Conservation (phyloP, 92 coral and sea anemone genomes). For the Palythoa caribaeorum region DNA sequence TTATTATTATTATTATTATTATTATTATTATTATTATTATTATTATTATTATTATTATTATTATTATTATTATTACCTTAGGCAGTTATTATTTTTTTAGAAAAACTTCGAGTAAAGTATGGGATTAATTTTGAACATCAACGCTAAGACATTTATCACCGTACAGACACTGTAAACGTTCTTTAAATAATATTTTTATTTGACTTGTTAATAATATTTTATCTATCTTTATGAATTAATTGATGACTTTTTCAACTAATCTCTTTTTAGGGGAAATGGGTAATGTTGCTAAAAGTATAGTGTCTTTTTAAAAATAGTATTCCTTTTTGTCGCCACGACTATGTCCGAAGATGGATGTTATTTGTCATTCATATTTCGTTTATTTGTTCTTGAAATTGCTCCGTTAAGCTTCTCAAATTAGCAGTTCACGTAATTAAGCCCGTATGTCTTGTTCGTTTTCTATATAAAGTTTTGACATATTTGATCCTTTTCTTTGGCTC, state of each 20-base stretch:
- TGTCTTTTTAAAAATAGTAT: too few relatives aligned
- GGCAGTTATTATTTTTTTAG: not conserved
- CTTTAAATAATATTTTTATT: not conserved
- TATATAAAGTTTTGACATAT: not conserved
- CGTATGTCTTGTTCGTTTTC: not conserved
- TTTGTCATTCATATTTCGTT: constrained; percentile 32
- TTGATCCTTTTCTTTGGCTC: not conserved
- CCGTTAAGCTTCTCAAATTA: constrained; percentile 10
- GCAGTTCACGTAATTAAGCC: constrained; percentile 21
- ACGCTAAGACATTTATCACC: not conserved
- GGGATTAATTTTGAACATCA: not conserved
- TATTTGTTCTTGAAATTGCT: constrained; percentile 21
- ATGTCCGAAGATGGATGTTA: not conserved
- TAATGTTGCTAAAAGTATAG: too few relatives aligned
- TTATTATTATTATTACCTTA: too few relatives aligned
- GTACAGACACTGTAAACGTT: not conserved
- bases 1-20: too few relatives aligned
- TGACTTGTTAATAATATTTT: not conserved
- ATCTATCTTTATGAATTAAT: not conserved
- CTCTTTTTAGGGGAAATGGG: too few relatives aligned
- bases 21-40: too few relatives aligned
- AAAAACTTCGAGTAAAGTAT: not conserved
- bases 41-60: too few relatives aligned
- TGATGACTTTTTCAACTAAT: not conserved
- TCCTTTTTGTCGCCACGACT: not conserved